Conservation (phyloP, 2,797 vertebrate species). For the Poecilia wingei region DNA sequence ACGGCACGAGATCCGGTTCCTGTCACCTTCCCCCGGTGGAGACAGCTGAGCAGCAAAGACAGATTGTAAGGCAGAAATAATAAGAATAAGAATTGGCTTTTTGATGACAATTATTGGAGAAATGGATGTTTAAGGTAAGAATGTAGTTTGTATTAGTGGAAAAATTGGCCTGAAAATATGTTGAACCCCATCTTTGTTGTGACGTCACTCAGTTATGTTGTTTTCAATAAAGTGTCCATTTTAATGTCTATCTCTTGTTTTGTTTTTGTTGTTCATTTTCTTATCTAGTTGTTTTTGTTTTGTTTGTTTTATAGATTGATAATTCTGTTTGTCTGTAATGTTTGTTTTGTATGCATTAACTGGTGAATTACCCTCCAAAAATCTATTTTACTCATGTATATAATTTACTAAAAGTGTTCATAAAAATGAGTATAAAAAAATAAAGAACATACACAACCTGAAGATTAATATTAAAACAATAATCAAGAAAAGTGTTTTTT, state of each 20-base stretch:
- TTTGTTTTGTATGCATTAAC: too few relatives aligned
- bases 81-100: not conserved
- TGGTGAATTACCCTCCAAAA: too few relatives aligned
- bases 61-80: not conserved
- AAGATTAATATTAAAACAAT: not conserved
- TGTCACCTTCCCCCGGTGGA: not conserved
- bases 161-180: not conserved
- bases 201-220: too few relatives aligned
- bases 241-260: too few relatives aligned
- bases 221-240: too few relatives aligned
- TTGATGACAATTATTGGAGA: not conserved
- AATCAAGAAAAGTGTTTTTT: not conserved
- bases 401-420: not conserved
- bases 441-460: not conserved
- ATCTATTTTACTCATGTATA: not conserved
- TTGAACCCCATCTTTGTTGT: not conserved
- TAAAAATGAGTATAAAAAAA: not conserved
- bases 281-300: too few relatives aligned
- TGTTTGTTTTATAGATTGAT: too few relatives aligned
- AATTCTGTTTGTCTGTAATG: too few relatives aligned
- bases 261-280: too few relatives aligned
- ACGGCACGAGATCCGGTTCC: not conserved
- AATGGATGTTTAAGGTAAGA: not conserved
- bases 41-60: not conserved
- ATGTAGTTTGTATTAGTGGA: not conserved